phyloP scores from a whole-genome alignment of 2,797 vertebrate species.

The Peromyscus nudipes region DNA sequence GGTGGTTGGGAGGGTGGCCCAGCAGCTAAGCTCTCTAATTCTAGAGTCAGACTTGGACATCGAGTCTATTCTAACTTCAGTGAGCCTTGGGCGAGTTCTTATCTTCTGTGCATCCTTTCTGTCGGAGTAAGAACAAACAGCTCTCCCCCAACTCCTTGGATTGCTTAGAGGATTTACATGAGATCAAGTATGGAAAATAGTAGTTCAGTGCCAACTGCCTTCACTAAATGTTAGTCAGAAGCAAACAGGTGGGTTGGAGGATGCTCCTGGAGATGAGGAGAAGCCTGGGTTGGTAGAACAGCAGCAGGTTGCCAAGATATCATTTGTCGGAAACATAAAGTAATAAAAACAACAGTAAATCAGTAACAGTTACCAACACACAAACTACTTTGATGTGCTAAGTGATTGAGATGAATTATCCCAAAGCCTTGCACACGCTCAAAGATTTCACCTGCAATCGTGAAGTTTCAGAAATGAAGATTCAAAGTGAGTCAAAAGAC shows the following conservation, averaged over 20 bases:
- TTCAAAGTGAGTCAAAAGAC: background rate
- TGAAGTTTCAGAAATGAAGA: slow-evolving; percentile 1
- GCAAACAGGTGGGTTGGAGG: background rate
- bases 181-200: background rate
- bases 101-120: background rate
- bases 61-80: background rate
- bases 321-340: background rate
- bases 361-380: background rate
- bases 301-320: background rate
- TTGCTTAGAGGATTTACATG: background rate
- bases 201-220: background rate
- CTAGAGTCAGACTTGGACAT: background rate
- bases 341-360: background rate
- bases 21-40: background rate
- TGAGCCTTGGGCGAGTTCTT: background rate
- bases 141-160: background rate
- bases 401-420: background rate
- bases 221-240: background rate
- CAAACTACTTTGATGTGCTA: background rate
- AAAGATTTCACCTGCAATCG: background rate
- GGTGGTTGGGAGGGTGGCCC: too few species aligned
- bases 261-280: background rate
- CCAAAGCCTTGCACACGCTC: background rate
- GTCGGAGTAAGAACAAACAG: background rate
- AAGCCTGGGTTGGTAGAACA: background rate